A percentile compares a stretch with the other conserved stretches of the same genome.
These are phyloP conservation scores for Junonia oenone DNA, from an alignment of 2,888 invertebrate species.

Conservation along the genomic window DNA sequence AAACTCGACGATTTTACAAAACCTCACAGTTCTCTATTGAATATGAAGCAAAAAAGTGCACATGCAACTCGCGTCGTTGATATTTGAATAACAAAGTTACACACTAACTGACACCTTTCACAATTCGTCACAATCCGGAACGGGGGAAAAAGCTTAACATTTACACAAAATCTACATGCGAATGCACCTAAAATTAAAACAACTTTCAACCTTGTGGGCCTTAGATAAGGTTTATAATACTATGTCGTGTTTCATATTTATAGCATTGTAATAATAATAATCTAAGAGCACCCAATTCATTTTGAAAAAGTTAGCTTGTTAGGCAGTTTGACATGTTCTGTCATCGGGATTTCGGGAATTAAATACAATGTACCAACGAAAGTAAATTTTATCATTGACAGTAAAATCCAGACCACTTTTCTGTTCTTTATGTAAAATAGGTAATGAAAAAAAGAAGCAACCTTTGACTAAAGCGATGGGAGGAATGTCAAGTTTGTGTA, in stretches of 20 bases:
- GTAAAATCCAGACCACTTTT: too few relatives aligned
- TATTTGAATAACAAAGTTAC: constrained; percentile 12
- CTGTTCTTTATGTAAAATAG: not conserved
- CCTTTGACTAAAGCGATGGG: too few relatives aligned
- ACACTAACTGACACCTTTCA: constrained; percentile 15
- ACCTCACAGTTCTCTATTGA: too few relatives aligned
- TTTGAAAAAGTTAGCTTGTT: constrained; percentile 8
- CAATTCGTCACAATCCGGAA: constrained; percentile 12
- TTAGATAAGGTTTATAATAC: not conserved
- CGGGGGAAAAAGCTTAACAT: constrained; percentile 10
- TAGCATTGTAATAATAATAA: not conserved
- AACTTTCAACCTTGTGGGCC: not conserved
- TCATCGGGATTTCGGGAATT: constrained; percentile 5
- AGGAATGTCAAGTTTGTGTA: too few relatives aligned
- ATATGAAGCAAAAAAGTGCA: not conserved
- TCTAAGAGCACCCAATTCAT: constrained; percentile 9
- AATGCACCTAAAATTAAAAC: not conserved
- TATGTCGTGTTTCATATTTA: not conserved
- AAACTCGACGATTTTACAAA: too few relatives aligned
- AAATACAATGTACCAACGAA: constrained; percentile 1
- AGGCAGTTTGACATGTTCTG: constrained; percentile 10
- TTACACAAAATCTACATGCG: not conserved
- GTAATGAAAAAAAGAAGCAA: too few relatives aligned
- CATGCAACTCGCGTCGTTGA: not conserved
- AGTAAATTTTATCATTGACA: not conserved